Percentiles rank a stretch among this genome's conserved stretches.
These are phyloP conservation scores for Sebastes dallii DNA, from an alignment of 2,797 vertebrate species.

Conservation along the genomic window DNA sequence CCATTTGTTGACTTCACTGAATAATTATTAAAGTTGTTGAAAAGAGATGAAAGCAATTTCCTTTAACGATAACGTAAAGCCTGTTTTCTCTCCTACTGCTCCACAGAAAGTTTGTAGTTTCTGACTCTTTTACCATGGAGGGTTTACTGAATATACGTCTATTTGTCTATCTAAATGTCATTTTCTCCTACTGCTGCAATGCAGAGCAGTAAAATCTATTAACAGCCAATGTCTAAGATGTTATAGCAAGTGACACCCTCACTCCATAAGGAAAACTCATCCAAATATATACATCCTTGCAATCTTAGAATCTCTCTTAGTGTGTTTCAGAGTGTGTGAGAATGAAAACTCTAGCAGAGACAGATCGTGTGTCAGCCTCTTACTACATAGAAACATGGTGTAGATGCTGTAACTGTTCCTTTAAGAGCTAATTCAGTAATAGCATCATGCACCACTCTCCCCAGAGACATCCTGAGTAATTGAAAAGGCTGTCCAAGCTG, in stretches of 20 bases:
- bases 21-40: not conserved
- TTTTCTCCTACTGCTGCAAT: not conserved
- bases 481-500: constrained; percentile 67
- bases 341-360: not conserved
- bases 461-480: constrained; percentile 69
- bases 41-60: not conserved
- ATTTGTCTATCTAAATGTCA: not conserved
- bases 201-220: not conserved
- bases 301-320: not conserved
- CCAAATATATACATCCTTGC: not conserved
- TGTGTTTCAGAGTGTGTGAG: not conserved
- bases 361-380: not conserved
- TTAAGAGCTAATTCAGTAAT: constrained; percentile 74
- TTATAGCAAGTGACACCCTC: not conserved
- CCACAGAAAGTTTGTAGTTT: not conserved
- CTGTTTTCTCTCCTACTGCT: not conserved
- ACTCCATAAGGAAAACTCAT: not conserved
- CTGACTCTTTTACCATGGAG: not conserved
- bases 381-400: not conserved
- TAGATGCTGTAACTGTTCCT: constrained; percentile 35
- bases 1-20: not conserved
- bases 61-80: not conserved
- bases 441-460: constrained; percentile 53
- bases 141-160: not conserved
- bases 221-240: not conserved